These are phyloP conservation scores for Acanthopleura granulata DNA, from an alignment of 2,888 invertebrate genomes.

Conservation along the genomic window DNA sequence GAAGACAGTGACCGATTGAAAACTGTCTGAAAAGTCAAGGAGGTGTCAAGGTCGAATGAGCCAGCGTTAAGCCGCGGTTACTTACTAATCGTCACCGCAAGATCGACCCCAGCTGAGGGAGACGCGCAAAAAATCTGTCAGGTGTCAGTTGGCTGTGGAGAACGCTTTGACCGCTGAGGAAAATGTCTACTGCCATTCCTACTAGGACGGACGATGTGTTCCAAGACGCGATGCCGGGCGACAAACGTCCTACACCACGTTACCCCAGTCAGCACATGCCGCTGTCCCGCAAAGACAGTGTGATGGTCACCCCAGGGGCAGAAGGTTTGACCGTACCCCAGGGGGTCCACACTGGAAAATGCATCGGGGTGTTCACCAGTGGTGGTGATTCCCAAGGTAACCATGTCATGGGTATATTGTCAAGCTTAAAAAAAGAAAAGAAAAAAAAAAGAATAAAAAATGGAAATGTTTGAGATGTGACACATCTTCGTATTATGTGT, in stretches of 20 bases:
- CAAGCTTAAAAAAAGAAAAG: too few species aligned
- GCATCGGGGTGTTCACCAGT: conserved; percentile 95
- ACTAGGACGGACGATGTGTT: not conserved
- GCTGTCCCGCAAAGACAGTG: conserved; percentile 46
- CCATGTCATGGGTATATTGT: too few species aligned
- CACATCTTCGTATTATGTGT: too few species aligned
- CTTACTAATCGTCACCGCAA: too few species aligned
- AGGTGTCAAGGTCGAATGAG: conserved; percentile 3
- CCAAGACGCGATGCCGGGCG: not conserved
- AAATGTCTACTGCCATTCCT: not conserved
- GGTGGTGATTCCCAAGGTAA: conserved; percentile 94
- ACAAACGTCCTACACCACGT: too few species aligned
- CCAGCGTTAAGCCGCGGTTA: too few species aligned
- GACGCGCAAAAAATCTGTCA: too few species aligned
- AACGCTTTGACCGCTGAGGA: not conserved
- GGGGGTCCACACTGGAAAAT: conserved; percentile 80
- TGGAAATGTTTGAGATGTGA: too few species aligned
- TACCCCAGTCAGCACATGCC: not conserved
- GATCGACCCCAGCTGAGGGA: too few species aligned
- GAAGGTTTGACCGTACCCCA: conserved; percentile 66
- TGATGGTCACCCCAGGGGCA: conserved; percentile 56
- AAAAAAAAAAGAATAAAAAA: too few species aligned
- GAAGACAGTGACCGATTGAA: not conserved
- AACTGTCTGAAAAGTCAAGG: not conserved
- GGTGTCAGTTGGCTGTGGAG: not conserved